Conservation (phyloP, 2,113 vertebrate species). For the Paradoxurus hermaphroditus region DNA sequence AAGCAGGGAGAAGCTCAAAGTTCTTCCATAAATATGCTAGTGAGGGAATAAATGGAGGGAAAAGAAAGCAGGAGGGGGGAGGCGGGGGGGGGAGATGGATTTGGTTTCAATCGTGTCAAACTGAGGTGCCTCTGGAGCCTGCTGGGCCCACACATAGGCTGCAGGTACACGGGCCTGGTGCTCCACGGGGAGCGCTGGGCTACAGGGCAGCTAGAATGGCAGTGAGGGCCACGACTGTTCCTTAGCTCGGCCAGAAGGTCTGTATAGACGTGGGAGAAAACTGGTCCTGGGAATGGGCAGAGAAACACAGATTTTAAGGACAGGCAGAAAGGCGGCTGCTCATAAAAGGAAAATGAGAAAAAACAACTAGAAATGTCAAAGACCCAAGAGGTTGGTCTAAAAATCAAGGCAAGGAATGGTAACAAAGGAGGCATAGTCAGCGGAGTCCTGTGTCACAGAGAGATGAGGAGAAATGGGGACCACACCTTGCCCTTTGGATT, state of each 20-base stretch:
- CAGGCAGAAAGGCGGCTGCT: neutral
- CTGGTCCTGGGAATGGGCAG: neutral
- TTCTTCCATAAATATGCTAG: neutral
- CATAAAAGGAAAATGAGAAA: neutral
- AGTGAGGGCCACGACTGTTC: accelerated
- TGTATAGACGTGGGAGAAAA: neutral
- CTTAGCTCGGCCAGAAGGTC: neutral
- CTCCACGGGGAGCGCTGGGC: neutral
- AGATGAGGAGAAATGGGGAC: neutral
- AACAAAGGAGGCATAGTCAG: neutral
- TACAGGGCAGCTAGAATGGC: neutral
- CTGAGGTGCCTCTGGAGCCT: neutral
- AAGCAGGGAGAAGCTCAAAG: neutral
- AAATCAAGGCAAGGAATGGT: neutral
- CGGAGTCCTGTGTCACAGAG: neutral
- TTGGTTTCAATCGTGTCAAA: neutral
- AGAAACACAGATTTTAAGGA: neutral
- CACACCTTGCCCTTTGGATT: neutral
- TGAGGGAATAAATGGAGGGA: neutral
- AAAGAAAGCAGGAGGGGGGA: neutral
- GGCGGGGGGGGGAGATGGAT: neutral
- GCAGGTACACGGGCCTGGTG: neutral
- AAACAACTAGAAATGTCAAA: neutral
- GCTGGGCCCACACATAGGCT: neutral
- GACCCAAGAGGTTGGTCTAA: neutral